These are phyloP conservation scores for Leiothrix lutea DNA, from an alignment of 2,113 vertebrate genomes.

Conservation along the genomic window DNA sequence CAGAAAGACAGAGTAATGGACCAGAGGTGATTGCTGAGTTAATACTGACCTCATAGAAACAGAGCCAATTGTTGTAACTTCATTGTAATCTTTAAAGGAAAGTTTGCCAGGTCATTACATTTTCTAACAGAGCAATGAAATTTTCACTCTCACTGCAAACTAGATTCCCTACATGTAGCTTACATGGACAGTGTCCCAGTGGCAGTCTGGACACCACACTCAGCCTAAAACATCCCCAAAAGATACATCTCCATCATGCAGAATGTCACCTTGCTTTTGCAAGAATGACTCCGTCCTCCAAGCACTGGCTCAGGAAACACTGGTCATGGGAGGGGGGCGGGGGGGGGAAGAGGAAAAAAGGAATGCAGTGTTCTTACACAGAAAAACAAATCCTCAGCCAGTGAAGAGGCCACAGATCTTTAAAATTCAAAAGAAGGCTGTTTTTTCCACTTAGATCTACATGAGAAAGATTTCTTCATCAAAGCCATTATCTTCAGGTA, in stretches of 20 bases:
- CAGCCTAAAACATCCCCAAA: not conserved
- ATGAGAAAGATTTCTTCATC: not conserved
- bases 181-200: not conserved
- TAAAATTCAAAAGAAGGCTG: not conserved
- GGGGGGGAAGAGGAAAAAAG: not conserved
- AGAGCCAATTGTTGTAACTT: fast-evolving
- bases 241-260: not conserved
- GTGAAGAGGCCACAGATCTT: not conserved
- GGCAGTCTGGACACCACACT: not conserved
- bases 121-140: not conserved
- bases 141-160: not conserved
- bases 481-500: constrained; percentile 2
- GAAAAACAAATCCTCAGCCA: not conserved
- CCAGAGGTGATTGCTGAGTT: not conserved
- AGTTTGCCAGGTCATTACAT: not conserved
- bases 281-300: not conserved
- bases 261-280: not conserved
- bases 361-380: not conserved
- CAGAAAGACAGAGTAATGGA: not conserved
- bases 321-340: not conserved
- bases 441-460: not conserved
- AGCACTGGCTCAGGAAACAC: not conserved
- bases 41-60: not conserved
- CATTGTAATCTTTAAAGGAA: not conserved
- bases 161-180: not conserved